These are phyloP conservation scores for Reticulitermes speratus DNA, from an alignment of 1,140 invertebrate species.

Conservation along the genomic window DNA sequence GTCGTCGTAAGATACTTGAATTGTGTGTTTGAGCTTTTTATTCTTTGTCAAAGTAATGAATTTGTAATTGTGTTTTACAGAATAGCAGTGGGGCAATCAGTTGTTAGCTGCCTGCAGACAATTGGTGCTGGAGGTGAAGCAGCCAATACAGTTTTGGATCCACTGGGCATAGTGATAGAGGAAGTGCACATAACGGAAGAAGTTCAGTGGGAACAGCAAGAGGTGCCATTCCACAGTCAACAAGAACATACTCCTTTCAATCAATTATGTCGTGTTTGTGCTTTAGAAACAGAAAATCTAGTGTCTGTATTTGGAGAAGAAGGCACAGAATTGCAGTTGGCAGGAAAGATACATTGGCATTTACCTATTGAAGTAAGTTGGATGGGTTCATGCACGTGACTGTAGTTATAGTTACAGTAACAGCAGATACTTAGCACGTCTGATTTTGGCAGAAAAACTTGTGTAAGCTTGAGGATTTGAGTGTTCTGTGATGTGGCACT, in stretches of 20 bases:
- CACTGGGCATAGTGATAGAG: background rate
- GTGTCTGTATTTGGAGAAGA: conserved; percentile 19
- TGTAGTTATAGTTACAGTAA: too few relatives aligned
- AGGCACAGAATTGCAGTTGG: background rate
- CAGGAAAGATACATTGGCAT: conserved; percentile 22
- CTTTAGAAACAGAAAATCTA: background rate
- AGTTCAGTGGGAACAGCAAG: background rate
- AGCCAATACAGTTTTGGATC: background rate
- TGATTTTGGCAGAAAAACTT: too few relatives aligned
- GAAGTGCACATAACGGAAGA: background rate
- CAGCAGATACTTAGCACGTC: too few relatives aligned
- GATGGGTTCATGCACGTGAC: too few relatives aligned
- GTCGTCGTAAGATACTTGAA: too few relatives aligned
- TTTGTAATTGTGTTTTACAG: background rate
- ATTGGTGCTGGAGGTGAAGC: background rate
- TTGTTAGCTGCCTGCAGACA: background rate
- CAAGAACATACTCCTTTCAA: background rate
- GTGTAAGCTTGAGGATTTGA: too few relatives aligned
- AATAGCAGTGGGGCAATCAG: background rate
- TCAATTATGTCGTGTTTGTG: conserved; percentile 18
- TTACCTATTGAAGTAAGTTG: conserved; percentile 23
- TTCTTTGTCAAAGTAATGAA: background rate
- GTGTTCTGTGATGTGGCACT: too few relatives aligned
- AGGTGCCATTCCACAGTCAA: background rate
- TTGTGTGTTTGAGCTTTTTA: too few relatives aligned